Evolutionary conservation across 2,888 invertebrate species (phyloP), one percentile per base, ranked within the genome.

Genomic region (Flabesymbios commensalis): DNA sequence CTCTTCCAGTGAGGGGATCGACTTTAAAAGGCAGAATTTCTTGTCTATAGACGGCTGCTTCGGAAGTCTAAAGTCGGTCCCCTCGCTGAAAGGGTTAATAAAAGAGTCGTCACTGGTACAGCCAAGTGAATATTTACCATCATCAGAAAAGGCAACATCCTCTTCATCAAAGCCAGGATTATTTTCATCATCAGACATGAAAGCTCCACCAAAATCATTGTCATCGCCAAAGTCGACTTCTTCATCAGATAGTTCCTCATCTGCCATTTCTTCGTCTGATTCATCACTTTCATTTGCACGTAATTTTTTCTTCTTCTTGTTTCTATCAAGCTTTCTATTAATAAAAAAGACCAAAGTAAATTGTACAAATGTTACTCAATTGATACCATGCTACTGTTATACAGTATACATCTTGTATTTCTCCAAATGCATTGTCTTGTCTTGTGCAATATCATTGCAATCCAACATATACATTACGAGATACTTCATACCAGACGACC

Each of bases 291-390:
- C 63, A 33, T 61, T 70, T 42, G 57, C 68, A 47, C 68, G 84
- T 85, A 19, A 84, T 85, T 19, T 72, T 72, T 73, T 70, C 75
- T 59, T 62, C 69, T 54, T 56, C 65, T 29, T 74, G 69, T 53
- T 75, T 67, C 57, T 78, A 14, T 48, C 14, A 19, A 22, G 22
- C 54, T 48, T 41, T 62, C 39, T 63, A n/a, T 10, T 14, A n/a
- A 36, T 36, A 10, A 36, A 36, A 36, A 10, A 36, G n/a, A 36
- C 39, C 10, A 10, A n/a, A 14, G 39, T 36, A 36, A 14, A 14
- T 14, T 36, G n/a, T 36, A 36, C n/a, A 36, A 10, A 45, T 17
- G 45, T 45, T 45, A 17, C 45, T 17, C 39, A 14, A n/a, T n/a
- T 14, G n/a, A n/a, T 36, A 14, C 39, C 39, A n/a, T 36, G 39